Conservation (phyloP, 1,140 invertebrate species). For the Psilanteris sp. region DNA sequence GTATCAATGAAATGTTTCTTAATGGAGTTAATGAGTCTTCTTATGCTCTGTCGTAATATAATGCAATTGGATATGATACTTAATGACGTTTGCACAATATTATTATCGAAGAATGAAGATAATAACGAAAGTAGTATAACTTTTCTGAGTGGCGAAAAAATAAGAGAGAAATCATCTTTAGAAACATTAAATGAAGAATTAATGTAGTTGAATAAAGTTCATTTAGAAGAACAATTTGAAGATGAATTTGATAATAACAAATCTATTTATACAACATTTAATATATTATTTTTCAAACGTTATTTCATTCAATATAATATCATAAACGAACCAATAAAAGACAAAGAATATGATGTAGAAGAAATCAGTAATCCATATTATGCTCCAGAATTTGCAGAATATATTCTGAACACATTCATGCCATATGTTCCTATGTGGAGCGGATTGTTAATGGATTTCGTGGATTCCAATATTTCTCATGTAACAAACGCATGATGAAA, state of each 20-base stretch:
- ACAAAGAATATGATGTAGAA: conserved; percentile 2
- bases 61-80: conserved; percentile 22
- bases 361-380: conserved; percentile 25
- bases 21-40: conserved; percentile 26
- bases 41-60: conserved; percentile 34
- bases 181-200: conserved; percentile 13
- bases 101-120: conserved; percentile 24
- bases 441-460: conserved; percentile 26
- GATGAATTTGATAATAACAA: conserved; percentile 5
- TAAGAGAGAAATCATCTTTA: background rate
- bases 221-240: background rate
- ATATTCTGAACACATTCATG: conserved; percentile 32
- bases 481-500: conserved; percentile 39
- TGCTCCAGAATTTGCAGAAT: conserved; percentile 31
- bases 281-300: conserved; percentile 16
- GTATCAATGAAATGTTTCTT: conserved; percentile 20
- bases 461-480: conserved; percentile 23
- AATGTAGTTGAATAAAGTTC: conserved; percentile 10
- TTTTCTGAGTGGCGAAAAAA: conserved; percentile 29
- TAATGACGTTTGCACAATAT: conserved; percentile 6
- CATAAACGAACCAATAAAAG: background rate
- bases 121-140: too few species aligned
- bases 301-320: conserved; percentile 10
- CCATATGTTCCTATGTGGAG: too few species aligned
- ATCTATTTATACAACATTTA: too few species aligned